These are phyloP conservation scores for Labroides dimidiatus DNA, from an alignment of 2,797 vertebrate genomes.

Conservation along the genomic window DNA sequence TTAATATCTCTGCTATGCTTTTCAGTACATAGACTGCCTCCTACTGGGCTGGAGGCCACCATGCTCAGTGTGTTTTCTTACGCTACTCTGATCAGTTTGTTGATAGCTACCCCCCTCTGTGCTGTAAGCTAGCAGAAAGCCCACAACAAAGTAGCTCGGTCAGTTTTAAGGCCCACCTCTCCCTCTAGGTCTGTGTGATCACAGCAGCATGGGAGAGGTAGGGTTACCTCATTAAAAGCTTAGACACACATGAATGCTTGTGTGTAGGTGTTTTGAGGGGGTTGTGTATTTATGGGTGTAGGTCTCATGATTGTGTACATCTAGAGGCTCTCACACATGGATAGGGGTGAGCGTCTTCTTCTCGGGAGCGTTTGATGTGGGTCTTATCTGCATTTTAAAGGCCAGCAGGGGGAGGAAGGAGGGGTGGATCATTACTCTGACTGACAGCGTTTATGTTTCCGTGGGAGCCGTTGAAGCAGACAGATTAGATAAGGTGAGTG, in stretches of 20 bases:
- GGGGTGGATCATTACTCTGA: constrained; percentile 76
- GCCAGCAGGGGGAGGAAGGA: constrained; percentile 53
- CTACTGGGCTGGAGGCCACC: constrained; percentile 53
- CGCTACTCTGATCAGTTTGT: constrained; percentile 46
- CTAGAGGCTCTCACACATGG: constrained; percentile 27
- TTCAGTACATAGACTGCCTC: constrained; percentile 39
- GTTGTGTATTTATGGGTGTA: constrained; percentile 31
- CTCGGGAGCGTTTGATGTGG: constrained; percentile 61
- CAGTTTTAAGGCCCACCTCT: constrained; percentile 69
- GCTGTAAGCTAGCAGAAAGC: constrained; percentile 29
- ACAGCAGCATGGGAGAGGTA: constrained; percentile 66
- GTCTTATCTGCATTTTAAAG: constrained; percentile 79
- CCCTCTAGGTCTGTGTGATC: constrained; percentile 71
- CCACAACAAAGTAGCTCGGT: constrained; percentile 59
- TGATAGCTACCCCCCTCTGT: constrained; percentile 35
- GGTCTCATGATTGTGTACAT: constrained; percentile 38
- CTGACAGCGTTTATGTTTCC: constrained; percentile 82
- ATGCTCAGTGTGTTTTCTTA: constrained; percentile 7
- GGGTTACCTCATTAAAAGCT: constrained; percentile 79
- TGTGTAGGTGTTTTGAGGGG: constrained; percentile 48
- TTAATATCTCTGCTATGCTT: constrained; percentile 26
- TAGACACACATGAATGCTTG: constrained; percentile 67
- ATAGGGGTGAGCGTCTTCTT: constrained; percentile 49
- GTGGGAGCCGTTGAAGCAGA: constrained; percentile 75
- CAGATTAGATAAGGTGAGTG: constrained; percentile 83